These are phyloP conservation scores for Chelon labrosus DNA, from an alignment of 2,797 vertebrate species.

Conservation along the genomic window DNA sequence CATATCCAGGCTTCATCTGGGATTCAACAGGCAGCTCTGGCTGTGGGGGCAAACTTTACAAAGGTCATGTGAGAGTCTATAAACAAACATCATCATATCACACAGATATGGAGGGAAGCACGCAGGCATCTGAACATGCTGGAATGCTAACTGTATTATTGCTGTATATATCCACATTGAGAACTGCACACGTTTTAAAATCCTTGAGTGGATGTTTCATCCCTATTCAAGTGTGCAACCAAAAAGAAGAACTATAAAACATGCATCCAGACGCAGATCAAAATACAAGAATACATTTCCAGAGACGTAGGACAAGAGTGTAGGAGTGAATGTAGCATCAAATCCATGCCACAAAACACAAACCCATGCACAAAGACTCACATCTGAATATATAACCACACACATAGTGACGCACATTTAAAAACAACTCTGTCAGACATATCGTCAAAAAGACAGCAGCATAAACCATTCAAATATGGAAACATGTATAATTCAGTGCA, in stretches of 20 bases:
- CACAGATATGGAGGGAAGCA: slow-evolving; percentile 44
- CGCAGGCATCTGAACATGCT: slow-evolving; percentile 68
- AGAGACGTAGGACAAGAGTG: slow-evolving; percentile 25
- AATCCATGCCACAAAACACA: slow-evolving; percentile 70
- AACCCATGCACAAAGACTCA: slow-evolving; percentile 70
- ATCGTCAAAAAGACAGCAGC: slow-evolving; percentile 27
- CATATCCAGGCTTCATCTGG: slow-evolving; percentile 67
- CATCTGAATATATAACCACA: slow-evolving; percentile 28
- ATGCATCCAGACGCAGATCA: slow-evolving; percentile 66
- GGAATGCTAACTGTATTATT: slow-evolving; percentile 31
- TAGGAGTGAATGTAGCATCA: slow-evolving; percentile 41
- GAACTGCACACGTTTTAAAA: slow-evolving; percentile 29
- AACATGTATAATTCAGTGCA: slow-evolving; percentile 32
- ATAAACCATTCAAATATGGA: slow-evolving; percentile 37
- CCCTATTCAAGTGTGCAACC: slow-evolving; percentile 32
- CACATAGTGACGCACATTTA: slow-evolving; percentile 51
- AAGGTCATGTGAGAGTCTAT: slow-evolving; percentile 70
- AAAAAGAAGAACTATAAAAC: slow-evolving; percentile 27
- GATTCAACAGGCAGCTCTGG: slow-evolving; percentile 66
- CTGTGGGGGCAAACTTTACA: slow-evolving; percentile 69
- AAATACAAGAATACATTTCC: slow-evolving; percentile 37
- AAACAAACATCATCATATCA: slow-evolving; percentile 54
- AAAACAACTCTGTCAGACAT: slow-evolving; percentile 31
- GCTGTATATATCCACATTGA: slow-evolving; percentile 40
- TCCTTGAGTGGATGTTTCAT: slow-evolving; percentile 30